A percentile compares a stretch with the other conserved stretches of the same genome.
Evolutionary conservation across 1,140 invertebrate species (phyloP).

Genomic region (Lucilia sericata): DNA sequence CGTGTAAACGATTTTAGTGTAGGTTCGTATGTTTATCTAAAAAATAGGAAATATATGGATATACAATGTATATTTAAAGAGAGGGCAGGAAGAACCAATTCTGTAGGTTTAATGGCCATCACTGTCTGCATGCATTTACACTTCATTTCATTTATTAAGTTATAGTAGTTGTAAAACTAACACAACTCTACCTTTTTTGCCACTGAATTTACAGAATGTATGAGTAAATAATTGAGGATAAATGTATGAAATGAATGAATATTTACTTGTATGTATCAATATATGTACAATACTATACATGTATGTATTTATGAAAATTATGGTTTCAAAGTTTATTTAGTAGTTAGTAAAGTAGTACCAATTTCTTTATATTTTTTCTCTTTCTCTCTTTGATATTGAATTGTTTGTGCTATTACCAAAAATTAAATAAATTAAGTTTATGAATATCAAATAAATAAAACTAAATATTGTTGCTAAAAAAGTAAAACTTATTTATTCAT

Average conservation of each 20-base stretch:
- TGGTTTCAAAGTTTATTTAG: constrained; percentile 34
- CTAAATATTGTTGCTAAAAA: too few species aligned
- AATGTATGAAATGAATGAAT: background rate
- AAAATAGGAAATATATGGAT: too few species aligned
- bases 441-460: constrained; percentile 27
- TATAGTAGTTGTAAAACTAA: constrained; percentile 29
- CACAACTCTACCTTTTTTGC: constrained; percentile 8
- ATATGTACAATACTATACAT: too few species aligned
- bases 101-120: too few species aligned
- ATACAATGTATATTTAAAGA: too few species aligned
- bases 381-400: background rate
- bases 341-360: constrained; percentile 26
- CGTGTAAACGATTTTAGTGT: too few species aligned
- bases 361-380: background rate
- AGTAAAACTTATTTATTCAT: too few species aligned
- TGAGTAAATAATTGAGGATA: background rate
- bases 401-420: background rate
- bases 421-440: constrained; percentile 39
- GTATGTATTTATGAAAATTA: background rate
- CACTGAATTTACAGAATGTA: background rate
- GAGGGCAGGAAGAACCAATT: too few species aligned
- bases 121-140: constrained; percentile 20
- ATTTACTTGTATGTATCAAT: background rate
- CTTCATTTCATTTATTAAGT: constrained; percentile 41
- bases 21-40: too few species aligned